phyloP scores from a whole-genome alignment of 2,888 invertebrate species.

The Eurytoma californica region DNA sequence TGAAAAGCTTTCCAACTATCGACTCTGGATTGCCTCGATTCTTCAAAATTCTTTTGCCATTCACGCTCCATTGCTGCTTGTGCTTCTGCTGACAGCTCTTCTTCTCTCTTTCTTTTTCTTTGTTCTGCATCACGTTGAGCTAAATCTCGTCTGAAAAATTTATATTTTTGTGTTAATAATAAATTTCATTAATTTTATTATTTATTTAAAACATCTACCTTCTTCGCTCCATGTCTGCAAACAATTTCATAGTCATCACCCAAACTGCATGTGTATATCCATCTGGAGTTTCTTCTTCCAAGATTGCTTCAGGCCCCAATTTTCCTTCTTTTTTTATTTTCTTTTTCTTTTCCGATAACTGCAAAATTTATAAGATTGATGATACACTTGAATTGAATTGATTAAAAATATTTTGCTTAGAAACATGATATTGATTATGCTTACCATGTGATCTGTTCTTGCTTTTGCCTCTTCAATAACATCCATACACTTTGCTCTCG shows the following conservation, averaged over 20 bases:
- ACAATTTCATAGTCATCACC: conserved; percentile 98
- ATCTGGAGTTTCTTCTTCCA: conserved; percentile 91
- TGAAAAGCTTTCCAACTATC: conserved; percentile 96
- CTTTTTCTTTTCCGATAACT: conserved; percentile 95
- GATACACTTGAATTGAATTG: background rate
- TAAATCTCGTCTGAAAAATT: conserved; percentile 80
- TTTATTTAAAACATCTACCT: conserved; percentile 71
- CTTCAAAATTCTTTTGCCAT: conserved; percentile 99
- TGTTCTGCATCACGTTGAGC: conserved; percentile 95
- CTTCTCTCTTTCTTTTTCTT: conserved; percentile 93
- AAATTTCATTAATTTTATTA: background rate
- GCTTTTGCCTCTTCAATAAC: conserved; percentile 98
- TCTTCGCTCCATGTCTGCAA: conserved; percentile 97
- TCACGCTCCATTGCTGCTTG: conserved; percentile 92
- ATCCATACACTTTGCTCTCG: conserved; percentile 94
- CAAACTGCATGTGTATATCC: conserved; percentile 95
- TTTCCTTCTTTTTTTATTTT: conserved; percentile 95
- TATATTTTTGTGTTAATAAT: background rate
- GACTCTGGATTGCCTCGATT: conserved; percentile 92
- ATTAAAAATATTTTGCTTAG: background rate
- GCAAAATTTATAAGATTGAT: conserved; percentile 33
- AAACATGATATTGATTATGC: background rate
- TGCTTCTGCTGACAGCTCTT: conserved; percentile 95
- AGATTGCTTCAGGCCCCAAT: conserved; percentile 75
- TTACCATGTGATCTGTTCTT: conserved; percentile 93